Percentiles rank a stretch among this genome's conserved stretches.
These are phyloP conservation scores for Eupleurogrammus muticus DNA, from an alignment of 2,797 vertebrate genomes.

Conservation along the genomic window DNA sequence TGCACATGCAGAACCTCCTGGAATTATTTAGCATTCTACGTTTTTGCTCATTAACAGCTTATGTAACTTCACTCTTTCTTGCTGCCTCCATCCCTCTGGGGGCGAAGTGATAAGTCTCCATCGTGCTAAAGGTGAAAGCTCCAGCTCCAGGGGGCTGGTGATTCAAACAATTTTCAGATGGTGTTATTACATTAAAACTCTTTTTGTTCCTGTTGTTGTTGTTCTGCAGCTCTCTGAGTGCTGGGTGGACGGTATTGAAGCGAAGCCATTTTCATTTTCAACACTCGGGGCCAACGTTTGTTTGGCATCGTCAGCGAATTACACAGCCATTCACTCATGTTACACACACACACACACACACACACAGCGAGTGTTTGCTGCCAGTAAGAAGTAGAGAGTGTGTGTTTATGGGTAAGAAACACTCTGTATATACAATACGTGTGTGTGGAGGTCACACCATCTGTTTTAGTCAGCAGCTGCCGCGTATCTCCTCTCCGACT, in stretches of 20 bases:
- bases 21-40: not conserved
- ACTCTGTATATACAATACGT: constrained; percentile 18
- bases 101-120: constrained; percentile 12
- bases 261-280: constrained; percentile 47
- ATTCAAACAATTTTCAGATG: not conserved
- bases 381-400: constrained; percentile 11
- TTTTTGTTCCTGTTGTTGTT: too few species aligned
- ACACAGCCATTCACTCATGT: constrained; percentile 31
- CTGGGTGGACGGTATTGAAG: constrained; percentile 43
- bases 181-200: constrained; percentile 28
- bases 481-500: constrained; percentile 45
- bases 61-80: constrained; percentile 2
- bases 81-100: not conserved
- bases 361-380: constrained; percentile 23
- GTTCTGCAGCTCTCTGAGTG: constrained; percentile 18
- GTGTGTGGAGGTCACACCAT: constrained; percentile 46
- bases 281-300: constrained; percentile 35
- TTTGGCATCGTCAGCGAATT: constrained; percentile 33
- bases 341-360: constrained; percentile 29
- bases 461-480: constrained; percentile 66
- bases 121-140: constrained; percentile 10
- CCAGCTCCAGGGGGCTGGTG: constrained; percentile 4
- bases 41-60: constrained; percentile 5
- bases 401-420: constrained; percentile 46
- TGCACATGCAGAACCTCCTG: too few species aligned